phyloP scores from a whole-genome alignment of 2,113 vertebrate genomes.

The Pelecanoides urinatrix region DNA sequence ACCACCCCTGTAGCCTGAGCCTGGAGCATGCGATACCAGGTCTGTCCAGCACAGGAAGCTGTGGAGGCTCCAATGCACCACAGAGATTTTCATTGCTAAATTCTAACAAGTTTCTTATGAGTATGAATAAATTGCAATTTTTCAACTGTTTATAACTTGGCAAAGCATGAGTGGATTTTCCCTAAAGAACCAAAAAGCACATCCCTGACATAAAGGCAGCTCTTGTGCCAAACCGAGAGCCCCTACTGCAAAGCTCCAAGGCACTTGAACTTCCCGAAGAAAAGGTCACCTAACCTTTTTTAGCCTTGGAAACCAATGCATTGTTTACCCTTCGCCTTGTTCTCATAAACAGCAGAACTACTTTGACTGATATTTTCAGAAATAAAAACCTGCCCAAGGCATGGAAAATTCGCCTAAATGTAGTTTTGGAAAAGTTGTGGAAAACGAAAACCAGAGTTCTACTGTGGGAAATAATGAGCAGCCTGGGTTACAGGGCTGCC shows the following conservation, averaged over 20 bases:
- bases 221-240: not conserved
- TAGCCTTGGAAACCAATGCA: not conserved
- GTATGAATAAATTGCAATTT: not conserved
- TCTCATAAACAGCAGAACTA: conserved; percentile 21
- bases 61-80: not conserved
- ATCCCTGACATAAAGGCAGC: not conserved
- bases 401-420: not conserved
- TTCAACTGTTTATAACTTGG: conserved; percentile 22
- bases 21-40: not conserved
- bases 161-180: not conserved
- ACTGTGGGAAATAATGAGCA: not conserved
- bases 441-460: not conserved
- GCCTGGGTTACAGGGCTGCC: not conserved
- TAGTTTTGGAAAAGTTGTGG: not conserved
- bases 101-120: not conserved
- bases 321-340: not conserved
- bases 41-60: not conserved
- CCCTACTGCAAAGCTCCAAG: not conserved
- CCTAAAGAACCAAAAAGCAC: not conserved
- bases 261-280: conserved; percentile 4
- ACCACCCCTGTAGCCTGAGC: not conserved
- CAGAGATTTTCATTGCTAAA: not conserved
- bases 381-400: conserved; percentile 23
- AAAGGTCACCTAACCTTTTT: conserved; percentile 23
- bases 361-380: not conserved